Evolutionary conservation across 2,113 vertebrate species (phyloP).

Genomic region (Cheirogaleus medius): DNA sequence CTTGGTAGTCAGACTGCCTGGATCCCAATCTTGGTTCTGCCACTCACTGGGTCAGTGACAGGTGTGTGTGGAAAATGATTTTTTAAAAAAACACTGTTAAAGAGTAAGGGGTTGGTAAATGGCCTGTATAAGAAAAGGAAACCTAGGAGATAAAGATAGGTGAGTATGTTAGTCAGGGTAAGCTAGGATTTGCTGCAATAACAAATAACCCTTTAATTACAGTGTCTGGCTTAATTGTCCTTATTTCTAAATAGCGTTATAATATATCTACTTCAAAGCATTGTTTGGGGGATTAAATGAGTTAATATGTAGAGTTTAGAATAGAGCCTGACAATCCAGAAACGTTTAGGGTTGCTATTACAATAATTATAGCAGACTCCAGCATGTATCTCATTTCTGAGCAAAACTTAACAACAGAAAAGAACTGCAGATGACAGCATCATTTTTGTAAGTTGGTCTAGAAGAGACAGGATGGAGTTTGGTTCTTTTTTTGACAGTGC

Average conservation of each 20-base stretch:
- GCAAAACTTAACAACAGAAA: background rate
- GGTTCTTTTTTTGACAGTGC: background rate
- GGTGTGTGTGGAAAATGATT: background rate
- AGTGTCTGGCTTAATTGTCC: background rate
- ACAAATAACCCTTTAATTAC: background rate
- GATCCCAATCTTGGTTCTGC: background rate
- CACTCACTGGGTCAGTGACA: background rate
- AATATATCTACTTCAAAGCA: too few species aligned
- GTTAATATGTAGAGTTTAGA: background rate
- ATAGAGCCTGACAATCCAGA: background rate
- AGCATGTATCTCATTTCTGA: background rate
- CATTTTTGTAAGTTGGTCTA: background rate
- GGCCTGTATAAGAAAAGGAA: background rate
- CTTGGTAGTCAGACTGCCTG: background rate
- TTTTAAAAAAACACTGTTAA: background rate
- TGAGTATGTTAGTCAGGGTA: background rate
- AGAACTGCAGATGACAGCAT: background rate
- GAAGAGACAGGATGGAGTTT: background rate
- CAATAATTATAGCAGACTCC: background rate
- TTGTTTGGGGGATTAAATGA: background rate
- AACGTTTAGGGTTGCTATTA: background rate
- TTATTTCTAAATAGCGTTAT: background rate
- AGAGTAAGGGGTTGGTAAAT: background rate
- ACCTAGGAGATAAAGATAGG: background rate
- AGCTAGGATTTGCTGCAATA: background rate